Conservation (phyloP, 2,888 invertebrate genomes). For the Lochmaea capreae region DNA sequence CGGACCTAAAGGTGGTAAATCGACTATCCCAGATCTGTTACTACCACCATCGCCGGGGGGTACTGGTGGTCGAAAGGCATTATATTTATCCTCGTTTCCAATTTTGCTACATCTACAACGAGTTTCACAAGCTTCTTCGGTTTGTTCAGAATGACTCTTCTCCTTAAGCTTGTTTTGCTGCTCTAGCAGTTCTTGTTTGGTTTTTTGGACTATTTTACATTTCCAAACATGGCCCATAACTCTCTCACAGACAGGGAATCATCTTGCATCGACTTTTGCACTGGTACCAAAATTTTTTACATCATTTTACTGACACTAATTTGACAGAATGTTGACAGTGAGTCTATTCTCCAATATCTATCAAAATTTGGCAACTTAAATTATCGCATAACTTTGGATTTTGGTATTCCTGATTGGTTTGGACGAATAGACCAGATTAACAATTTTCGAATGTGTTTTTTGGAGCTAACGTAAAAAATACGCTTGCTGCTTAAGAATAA, state of each 20-base stretch:
- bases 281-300: neutral
- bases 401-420: too few species aligned
- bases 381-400: too few species aligned
- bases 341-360: neutral
- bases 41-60: neutral
- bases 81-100: neutral
- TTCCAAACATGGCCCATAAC: neutral
- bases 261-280: neutral
- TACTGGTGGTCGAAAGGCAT: neutral
- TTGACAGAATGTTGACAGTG: neutral
- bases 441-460: too few species aligned
- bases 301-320: neutral
- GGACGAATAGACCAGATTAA: too few species aligned
- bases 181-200: constrained; percentile 2
- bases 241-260: neutral
- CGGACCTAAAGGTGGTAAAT: constrained; percentile 12
- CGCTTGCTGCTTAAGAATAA: too few species aligned
- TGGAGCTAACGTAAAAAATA: too few species aligned
- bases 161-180: neutral
- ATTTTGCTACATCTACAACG: neutral
- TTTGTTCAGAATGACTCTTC: neutral
- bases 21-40: neutral
- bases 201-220: constrained; percentile 14
- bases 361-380: too few species aligned
- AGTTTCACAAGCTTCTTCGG: neutral